Base-by-base conservation (phyloP, 2,888 invertebrate species). In the Clivina fossor region DNA sequence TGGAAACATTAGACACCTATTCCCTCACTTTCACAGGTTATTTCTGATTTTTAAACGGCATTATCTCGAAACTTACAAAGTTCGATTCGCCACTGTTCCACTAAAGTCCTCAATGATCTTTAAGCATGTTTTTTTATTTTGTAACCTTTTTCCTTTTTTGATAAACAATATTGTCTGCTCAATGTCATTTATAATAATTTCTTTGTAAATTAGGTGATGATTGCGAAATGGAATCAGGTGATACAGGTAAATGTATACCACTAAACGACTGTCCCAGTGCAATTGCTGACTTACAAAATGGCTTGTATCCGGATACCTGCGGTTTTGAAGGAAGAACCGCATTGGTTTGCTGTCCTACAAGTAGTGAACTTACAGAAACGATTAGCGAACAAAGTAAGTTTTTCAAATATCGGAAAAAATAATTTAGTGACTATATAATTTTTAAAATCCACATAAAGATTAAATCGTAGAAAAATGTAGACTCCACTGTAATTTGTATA, bases 341-440 rank as follows among this genome's bases (percentile, higher is more conserved):
- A 1, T 40, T 51, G 30, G 51, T 51, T 5, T 51, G 51, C 15
- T 51, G 51, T 32, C 16, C 22, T 5, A 41, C 38, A n/a, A 9
- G 13, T 33, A 11, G 5, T 20, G 16, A 26, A 46, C n/a, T 37
- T 2, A 28, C 32, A 22, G 26, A 28, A 41, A 13, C 22, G 11
- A 32, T 32, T 13, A 51, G 51, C 5, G 41, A 43, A 43, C 33
- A 43, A 43, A 51, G 51, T 51, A 43, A 50, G 40, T 49, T n/a
- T n/a, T n/a, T n/a, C n/a, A n/a, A 30, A 9, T 35, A 16, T 15
- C 16, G 15, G 5, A 15, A 16, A 16, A 28, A n/a, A 32, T 15
- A 32, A 38, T n/a, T 24, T 8, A 26, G 22, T 28, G 2, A 28
- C 28, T 22, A 20, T n/a, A 3, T 20, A 18, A 41, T 20, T 19